phyloP scores from a whole-genome alignment of 2,888 invertebrate species.

The Melieria crassipennis region DNA sequence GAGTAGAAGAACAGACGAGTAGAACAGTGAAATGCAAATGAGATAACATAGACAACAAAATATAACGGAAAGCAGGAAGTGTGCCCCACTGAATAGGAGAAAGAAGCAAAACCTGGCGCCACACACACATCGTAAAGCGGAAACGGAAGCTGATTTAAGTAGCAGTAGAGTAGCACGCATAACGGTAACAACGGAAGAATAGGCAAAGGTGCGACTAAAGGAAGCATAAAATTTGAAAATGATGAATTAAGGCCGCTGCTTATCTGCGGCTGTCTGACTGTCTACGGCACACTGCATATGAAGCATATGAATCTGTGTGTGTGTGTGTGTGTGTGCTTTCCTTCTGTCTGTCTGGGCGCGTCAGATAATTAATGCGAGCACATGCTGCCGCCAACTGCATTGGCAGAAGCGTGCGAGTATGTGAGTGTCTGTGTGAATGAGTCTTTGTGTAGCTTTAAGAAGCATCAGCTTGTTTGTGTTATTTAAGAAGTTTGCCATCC shows the following conservation, averaged over 20 bases:
- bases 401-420: no score
- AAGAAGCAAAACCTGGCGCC: no score
- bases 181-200: background rate
- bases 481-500: no score
- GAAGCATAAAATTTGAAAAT: conserved; percentile 21
- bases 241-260: conserved; percentile 9
- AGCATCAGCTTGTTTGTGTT: no score
- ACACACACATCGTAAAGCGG: no score
- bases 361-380: conserved; percentile 14
- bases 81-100: background rate
- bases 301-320: background rate
- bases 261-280: background rate
- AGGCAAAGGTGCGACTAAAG: conserved; percentile 6
- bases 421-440: no score
- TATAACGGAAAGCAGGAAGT: background rate
- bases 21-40: background rate
- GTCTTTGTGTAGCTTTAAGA: no score
- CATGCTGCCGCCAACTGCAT: conserved; percentile 5
- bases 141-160: background rate
- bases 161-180: background rate
- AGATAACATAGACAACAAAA: background rate
- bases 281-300: background rate
- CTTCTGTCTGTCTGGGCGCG: background rate
- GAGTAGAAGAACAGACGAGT: no score
- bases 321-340: background rate